Evolutionary conservation across 2,797 vertebrate genomes (phyloP), one percentile per base, ranked within the genome.

Genomic region (Coregonus sp.): DNA sequence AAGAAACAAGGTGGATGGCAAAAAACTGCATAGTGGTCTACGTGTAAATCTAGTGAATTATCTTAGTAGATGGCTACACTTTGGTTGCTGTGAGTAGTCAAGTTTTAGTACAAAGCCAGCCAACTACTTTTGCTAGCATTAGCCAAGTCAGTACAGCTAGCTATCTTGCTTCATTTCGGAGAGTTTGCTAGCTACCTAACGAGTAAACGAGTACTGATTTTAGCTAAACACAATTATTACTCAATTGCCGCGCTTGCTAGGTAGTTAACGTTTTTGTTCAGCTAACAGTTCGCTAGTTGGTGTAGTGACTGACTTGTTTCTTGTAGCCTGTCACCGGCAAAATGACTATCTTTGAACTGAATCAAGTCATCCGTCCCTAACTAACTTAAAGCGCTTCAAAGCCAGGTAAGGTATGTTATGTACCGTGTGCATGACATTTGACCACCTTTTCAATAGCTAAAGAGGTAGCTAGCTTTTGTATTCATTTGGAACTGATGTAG

Each of bases 401-500:
- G 40, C 61, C 77, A 77, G 81, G 84, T 87, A 82, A 75, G 59
- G 52, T n/a, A n/a, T 59, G 25, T 25, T 63, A n/a, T 59, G 25
- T 25, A 12, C 20, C 20, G 20, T 63, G 59, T 29, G 11, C 59
- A 29, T 63, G 20, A 29, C 20, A 9, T 9, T 25, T 63, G 59
- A 63, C 59, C 59, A 63, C 20, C 20, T 7, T 9, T 20, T 25
- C 3, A 12, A 29, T 29, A 63, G 6, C 20, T 25, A 29, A 3
- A 61, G 2, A 11, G 20, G n/a, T 20, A 11, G 9, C 7, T 61
- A 25, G 9, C 2, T 63, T 29, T 0, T 3, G n/a, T 61, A 20
- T 20, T 25, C 6, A 61, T 3, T 61, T 16, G 4, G 20, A 59
- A 5, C 20, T 25, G 40, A 47, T 12, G 40, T 47, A 47, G 40